Evolutionary conservation across 2,888 invertebrate genomes (phyloP).

Genomic region (Brachylomia viminalis): DNA sequence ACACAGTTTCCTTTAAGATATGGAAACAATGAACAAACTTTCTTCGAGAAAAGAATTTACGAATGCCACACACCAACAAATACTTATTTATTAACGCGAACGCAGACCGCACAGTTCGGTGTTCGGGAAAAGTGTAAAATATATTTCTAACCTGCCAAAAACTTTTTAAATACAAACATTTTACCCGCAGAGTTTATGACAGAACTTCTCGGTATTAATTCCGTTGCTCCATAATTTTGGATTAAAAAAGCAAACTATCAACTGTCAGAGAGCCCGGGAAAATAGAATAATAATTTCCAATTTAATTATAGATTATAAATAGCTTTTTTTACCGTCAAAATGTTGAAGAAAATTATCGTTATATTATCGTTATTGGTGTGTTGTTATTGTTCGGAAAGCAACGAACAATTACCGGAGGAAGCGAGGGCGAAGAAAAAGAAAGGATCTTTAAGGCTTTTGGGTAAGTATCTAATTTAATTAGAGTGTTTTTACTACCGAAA

Average conservation of each 20-base stretch:
- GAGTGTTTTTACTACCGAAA: constrained; percentile 51
- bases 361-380: constrained; percentile 76
- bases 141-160: constrained; percentile 42
- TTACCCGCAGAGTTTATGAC: constrained; percentile 32
- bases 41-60: constrained; percentile 83
- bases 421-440: constrained; percentile 85
- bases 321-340: constrained; percentile 61
- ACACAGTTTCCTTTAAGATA: constrained; percentile 81
- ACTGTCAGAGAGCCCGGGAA: constrained; percentile 34
- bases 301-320: constrained; percentile 41
- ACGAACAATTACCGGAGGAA: constrained; percentile 77
- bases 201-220: constrained; percentile 39
- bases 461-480: constrained; percentile 76
- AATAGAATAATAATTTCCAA: constrained; percentile 26
- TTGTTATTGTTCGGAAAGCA: constrained; percentile 82
- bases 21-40: constrained; percentile 85
- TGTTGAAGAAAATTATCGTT: constrained; percentile 77
- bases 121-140: constrained; percentile 60
- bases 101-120: constrained; percentile 72
- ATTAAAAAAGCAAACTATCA: constrained; percentile 54
- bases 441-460: constrained; percentile 77
- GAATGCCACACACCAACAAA: constrained; percentile 70
- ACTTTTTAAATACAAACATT: constrained; percentile 41
- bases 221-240: constrained; percentile 24
- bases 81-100: constrained; percentile 82